Base-by-base conservation (phyloP, 2,888 invertebrate species). In the Amblyteles armatorius region DNA sequence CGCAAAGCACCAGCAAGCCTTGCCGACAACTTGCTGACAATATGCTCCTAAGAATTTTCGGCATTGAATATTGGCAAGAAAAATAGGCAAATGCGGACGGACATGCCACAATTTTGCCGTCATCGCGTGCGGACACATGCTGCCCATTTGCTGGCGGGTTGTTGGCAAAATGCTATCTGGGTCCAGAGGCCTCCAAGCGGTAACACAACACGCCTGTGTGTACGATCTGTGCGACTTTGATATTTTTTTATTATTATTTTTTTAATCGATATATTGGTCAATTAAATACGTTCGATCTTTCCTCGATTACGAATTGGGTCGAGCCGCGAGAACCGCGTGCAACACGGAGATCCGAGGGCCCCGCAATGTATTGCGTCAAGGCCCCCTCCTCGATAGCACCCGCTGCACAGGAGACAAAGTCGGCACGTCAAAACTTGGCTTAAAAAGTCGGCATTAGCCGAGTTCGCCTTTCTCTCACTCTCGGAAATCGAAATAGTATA, bases 401-500 rank as follows among this genome's bases (percentile, higher is more conserved):
- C 74, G 67, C 78, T 69, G 67, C 44, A 71, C 79, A 67, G 65
- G 60, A 50, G 36, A 69, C 44, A 71, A 68, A 67, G 55, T 78
- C 48, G 65, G 72, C 63, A 82, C 69, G 74, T 82, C 65, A 84
- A 84, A 84, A 74, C 29, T 84, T 79, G 36, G 78, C 74, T 33
- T 82, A 84, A 85, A 78, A 84, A 79, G 82, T 65, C 82, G 57
- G 22, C 79, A 82, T 79, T 85, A 74, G 50, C 72, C 60, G 74
- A 22, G 57, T 16, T 79, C 44, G 65, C 83, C 77, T 84, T 80
- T 84, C 80, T 77, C 76, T 57, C 29, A 68, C 71, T 73, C 52
- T 60, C 57, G 72, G 63, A 68, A 22, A 65, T 78, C 36, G 55
- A 71, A 55, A 60, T 65, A 71, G 19, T 65, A 57, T 57, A 76